Base-by-base conservation (phyloP, 2,797 vertebrate genomes). In the Buceros bicornis region DNA sequence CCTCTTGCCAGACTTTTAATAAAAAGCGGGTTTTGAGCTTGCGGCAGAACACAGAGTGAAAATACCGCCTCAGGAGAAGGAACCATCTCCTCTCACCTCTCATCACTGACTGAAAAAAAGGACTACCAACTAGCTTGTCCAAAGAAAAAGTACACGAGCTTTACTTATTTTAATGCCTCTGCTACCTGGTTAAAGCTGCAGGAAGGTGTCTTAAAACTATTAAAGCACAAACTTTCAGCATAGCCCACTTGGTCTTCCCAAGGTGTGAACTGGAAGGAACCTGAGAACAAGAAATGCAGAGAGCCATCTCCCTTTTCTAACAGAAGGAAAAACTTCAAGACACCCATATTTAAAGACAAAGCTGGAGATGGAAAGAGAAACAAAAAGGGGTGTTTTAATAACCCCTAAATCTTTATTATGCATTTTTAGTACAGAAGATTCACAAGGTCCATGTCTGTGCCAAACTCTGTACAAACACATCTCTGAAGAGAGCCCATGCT, bases 171-270 rank as follows among this genome's bases (percentile, higher is more conserved):
- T 7, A 65, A 53, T 67, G 60, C 5, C 10, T 67, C 56, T 66
- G 29, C 37, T 47, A 50, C 10, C 8, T 21, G 50, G 26, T 47
- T 83, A 72, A 69, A n/a, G 37, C 26, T 64, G 72, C 42, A 40
- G 67, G 60, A 85, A 89, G 64, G 67, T 61, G 57, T 33, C 53
- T 84, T 54, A 43, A 86, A 90, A 35, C 40, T 33, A 43, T 7
- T 18, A 91, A 91, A 90, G n/a, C 53, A 81, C 53, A 61, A 56
- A 78, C 11, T 20, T 56, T 37, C 57, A 81, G 26, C 42, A 54
- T 51, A 15, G 1, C 11, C 31, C 13, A 19, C 19, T 45, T 1
- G 0, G 20, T 57, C 42, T 71, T 78, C 57, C 42, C 1, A 4
- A 91, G 13, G 40, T 11, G 6, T 18, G 47, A 94, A 65, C 54